phyloP scores from a whole-genome alignment of 2,113 vertebrate genomes.

The Periophthalmodon schlosseri region DNA sequence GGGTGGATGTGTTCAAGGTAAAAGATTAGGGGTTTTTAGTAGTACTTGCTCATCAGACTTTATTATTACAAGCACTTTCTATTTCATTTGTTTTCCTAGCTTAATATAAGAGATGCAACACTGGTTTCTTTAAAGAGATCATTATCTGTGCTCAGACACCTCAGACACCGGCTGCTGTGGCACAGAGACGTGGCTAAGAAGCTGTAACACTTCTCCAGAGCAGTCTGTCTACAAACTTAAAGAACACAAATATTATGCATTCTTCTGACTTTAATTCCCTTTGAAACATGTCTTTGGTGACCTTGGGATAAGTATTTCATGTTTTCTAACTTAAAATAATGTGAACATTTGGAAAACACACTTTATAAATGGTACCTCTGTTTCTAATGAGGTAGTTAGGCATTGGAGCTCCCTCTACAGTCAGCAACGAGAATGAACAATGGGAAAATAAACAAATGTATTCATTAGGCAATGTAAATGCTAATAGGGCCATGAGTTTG shows the following conservation, averaged over 20 bases:
- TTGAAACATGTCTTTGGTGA: background rate
- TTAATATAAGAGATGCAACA: constrained; percentile 9
- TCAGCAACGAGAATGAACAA: too few species aligned
- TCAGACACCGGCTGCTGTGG: constrained; percentile 14
- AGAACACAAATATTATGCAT: background rate
- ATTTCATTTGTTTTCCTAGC: constrained; percentile 25
- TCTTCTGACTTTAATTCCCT: background rate
- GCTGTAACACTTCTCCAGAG: background rate
- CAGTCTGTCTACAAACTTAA: background rate
- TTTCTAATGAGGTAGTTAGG: too few species aligned
- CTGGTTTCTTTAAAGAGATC: constrained; percentile 29
- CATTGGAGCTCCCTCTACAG: too few species aligned
- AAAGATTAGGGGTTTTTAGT: background rate
- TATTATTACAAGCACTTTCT: constrained; percentile 9
- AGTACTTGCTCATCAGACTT: constrained; percentile 13
- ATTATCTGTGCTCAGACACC: constrained; percentile 15
- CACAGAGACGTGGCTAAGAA: constrained; percentile 2
- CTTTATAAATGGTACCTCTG: too few species aligned
- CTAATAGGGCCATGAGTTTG: too few species aligned
- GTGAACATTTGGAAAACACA: too few species aligned
- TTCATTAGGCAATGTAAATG: too few species aligned
- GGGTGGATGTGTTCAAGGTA: background rate
- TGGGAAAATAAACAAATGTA: too few species aligned
- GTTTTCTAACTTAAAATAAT: too few species aligned
- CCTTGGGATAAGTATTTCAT: too few species aligned